Conservation (phyloP, 1,140 invertebrate species). For the honey bee (Apis mellifera) region DNA sequence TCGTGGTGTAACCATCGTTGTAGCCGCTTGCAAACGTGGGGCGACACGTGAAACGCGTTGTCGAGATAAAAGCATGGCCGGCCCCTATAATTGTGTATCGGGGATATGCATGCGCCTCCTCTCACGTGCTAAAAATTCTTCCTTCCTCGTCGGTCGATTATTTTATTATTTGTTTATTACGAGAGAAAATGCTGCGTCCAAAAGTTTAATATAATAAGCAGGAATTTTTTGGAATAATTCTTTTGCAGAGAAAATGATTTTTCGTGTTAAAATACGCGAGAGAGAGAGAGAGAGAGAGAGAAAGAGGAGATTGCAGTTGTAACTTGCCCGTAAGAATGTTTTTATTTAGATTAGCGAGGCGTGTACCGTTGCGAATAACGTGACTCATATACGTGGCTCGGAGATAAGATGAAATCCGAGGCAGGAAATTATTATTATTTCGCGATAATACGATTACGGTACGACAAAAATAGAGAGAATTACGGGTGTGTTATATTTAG, state of each 20-base stretch:
- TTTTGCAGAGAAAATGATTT: not conserved
- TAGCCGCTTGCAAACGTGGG: slow-evolving; percentile 23
- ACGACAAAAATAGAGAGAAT: slow-evolving; percentile 39
- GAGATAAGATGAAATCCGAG: slow-evolving; percentile 40
- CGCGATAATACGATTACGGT: slow-evolving; percentile 43
- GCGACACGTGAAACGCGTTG: slow-evolving; percentile 26
- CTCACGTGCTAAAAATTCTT: not conserved
- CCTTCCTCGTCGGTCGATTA: not conserved
- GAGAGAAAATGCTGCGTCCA: too few relatives aligned
- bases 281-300: not conserved
- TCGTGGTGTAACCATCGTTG: not conserved
- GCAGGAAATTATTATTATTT: slow-evolving; percentile 53
- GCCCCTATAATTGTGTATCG: not conserved
- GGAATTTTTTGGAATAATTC: too few relatives aligned
- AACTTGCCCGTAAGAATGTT: slow-evolving; percentile 30
- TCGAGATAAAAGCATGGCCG: slow-evolving; percentile 49
- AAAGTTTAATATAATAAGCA: too few relatives aligned
- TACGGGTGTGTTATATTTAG: too few relatives aligned
- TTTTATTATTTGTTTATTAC: not conserved
- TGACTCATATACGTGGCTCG: slow-evolving; percentile 38
- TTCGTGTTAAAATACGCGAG: not conserved
- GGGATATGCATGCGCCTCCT: not conserved
- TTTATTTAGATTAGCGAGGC: slow-evolving; percentile 52
- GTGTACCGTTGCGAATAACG: slow-evolving; percentile 42
- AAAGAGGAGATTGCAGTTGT: not conserved